Base-by-base conservation (phyloP, 53 echinoderm and acorn worm genomes). In the Holothuria scabra region DNA sequence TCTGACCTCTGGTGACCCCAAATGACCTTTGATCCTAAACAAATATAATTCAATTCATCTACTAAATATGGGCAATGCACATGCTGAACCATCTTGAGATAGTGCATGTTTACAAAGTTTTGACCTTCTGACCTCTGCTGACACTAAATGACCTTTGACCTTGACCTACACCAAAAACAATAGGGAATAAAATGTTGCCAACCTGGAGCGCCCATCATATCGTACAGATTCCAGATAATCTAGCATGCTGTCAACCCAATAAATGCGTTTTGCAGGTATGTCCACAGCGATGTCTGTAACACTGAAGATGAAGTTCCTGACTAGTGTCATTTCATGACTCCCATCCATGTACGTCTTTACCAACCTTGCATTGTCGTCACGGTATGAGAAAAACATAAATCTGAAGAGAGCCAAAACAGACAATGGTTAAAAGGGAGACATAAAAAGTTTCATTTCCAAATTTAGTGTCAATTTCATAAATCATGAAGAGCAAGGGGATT, bases 261-360 rank as follows among this genome's bases (percentile, higher is more conserved):
- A 93, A 28, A 93, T 72, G 18, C 94, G 52, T 38, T 90, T 57
- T 6, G 75, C 78, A 4, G 91, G 86, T 46, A 93, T 88, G 64
- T 93, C 94, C 1, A 85, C 80, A 5, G 76, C 32, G 9, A 93
- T 85, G 23, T 88, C 91, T 65, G 52, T 84, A 21, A 88, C 79
- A 28, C 62, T 75, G 18, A 85, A 74, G 12, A 93, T 56, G 25
- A 84, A 84, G 9, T 91, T 65, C 5, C 33, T 80, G 3, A 89
- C 82, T 14, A 93, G 67, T 33, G 56, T 63, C 28, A 74, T 20
- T 41, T 80, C 76, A 32, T 93, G 83, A 7, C 80, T 86, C 20
- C 94, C 94, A 41, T 93, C 94, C 94, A 93, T 93, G 46, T 84
- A 93, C 1, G 89, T 87, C 14, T 91, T 57, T 29, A 87, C 89